Percentiles rank a stretch among this genome's conserved stretches.
Evolutionary conservation across 2,888 invertebrate genomes (phyloP).

Genomic region (Parnassius mnemosyne): DNA sequence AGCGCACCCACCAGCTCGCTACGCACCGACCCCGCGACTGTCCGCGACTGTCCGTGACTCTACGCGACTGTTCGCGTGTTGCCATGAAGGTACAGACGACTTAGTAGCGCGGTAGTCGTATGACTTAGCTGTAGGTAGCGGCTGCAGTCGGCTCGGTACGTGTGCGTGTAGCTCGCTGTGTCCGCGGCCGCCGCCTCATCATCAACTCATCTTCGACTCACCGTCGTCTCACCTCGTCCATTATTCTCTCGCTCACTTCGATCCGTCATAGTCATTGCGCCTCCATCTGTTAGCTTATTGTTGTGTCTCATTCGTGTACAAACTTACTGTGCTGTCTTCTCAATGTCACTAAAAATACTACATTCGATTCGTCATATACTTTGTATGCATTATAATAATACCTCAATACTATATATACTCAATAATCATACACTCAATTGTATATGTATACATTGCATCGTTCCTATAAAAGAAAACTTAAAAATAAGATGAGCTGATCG

Average conservation of each 20-base stretch:
- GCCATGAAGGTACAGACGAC: conserved; percentile 74
- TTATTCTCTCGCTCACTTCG: conserved; percentile 5
- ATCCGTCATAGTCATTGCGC: conserved; percentile 9
- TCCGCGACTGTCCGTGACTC: conserved; percentile 3
- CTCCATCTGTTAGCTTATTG: neutral
- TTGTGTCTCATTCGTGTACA: conserved; percentile 3
- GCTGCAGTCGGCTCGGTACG: conserved; percentile 55
- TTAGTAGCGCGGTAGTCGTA: conserved; percentile 67
- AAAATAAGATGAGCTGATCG: conserved; percentile 13
- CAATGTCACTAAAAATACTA: neutral
- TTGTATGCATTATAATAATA: conserved; percentile 1
- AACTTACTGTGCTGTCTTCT: conserved; percentile 1
- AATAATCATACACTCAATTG: no score
- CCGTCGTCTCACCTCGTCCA: conserved; percentile 31
- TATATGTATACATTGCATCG: conserved; percentile 3
- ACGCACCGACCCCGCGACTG: conserved; percentile 23
- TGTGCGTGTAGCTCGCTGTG: conserved; percentile 45
- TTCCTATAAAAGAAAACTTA: neutral
- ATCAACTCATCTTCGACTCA: conserved; percentile 29
- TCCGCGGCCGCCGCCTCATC: conserved; percentile 37
- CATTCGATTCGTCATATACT: conserved; percentile 6
- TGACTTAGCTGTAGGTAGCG: conserved; percentile 68
- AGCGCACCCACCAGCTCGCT: conserved; percentile 33
- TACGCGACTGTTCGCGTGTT: conserved; percentile 50
- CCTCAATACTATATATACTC: no score